Conservation (phyloP, 2,888 invertebrate species). For the Drosophila meridiana region DNA sequence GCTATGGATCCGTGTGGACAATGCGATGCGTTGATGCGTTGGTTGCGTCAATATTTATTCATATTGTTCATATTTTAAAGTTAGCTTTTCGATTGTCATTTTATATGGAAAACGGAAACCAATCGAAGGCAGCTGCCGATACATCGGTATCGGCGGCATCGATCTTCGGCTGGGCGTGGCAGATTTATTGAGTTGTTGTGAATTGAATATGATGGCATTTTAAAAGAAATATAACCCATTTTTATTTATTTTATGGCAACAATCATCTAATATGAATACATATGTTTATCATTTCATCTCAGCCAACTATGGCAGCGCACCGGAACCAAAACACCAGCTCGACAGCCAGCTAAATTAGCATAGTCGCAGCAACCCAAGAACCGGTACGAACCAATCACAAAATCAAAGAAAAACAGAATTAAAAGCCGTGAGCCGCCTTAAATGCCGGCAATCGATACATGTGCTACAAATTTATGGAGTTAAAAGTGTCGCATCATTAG, state of each 20-base stretch:
- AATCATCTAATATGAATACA: slow-evolving; percentile 40
- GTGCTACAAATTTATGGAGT: slow-evolving; percentile 58
- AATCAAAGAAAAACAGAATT: slow-evolving; percentile 36
- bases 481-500: slow-evolving; percentile 51
- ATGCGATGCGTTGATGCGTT: background rate
- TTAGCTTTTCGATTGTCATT: slow-evolving; percentile 49
- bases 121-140: slow-evolving; percentile 1
- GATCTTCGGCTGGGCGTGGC: slow-evolving; percentile 54
- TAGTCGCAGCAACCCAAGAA: slow-evolving; percentile 36
- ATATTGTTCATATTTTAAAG: background rate
- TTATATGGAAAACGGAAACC: slow-evolving; percentile 22
- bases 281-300: slow-evolving; percentile 45
- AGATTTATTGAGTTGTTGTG: slow-evolving; percentile 47
- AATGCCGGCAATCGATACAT: slow-evolving; percentile 66
- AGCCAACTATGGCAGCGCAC: slow-evolving; percentile 47
- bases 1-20: slow-evolving; percentile 39
- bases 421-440: slow-evolving; percentile 64
- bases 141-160: slow-evolving; percentile 16
- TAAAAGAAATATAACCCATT: slow-evolving; percentile 28
- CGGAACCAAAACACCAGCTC: slow-evolving; percentile 60
- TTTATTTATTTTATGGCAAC: slow-evolving; percentile 55
- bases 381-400: slow-evolving; percentile 32
- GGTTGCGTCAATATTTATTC: slow-evolving; percentile 44
- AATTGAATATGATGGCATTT: slow-evolving; percentile 46
- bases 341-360: slow-evolving; percentile 57